These are phyloP conservation scores for Centropristis striata DNA, from an alignment of 2,113 vertebrate species.

Conservation along the genomic window DNA sequence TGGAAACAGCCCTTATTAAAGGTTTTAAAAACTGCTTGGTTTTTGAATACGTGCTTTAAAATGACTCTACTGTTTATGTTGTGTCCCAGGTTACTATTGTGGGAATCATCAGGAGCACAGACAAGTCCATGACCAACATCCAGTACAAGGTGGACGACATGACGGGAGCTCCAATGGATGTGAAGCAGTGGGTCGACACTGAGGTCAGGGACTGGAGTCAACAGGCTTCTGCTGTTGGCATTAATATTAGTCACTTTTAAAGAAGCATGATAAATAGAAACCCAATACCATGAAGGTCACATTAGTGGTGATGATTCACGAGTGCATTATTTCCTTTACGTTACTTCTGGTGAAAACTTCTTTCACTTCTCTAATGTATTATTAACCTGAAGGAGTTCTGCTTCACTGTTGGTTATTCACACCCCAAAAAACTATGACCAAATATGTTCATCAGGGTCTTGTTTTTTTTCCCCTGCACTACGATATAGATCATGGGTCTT, in stretches of 20 bases:
- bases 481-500: no score
- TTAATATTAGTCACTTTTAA: background rate
- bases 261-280: background rate
- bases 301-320: background rate
- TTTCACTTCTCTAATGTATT: background rate
- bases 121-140: constrained; percentile 97
- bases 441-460: no score
- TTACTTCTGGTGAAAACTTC: no score
- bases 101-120: constrained; percentile 91
- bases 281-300: fast-evolving
- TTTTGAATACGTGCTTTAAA: no score
- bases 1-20: no score
- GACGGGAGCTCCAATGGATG: constrained; percentile 94
- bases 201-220: constrained; percentile 85
- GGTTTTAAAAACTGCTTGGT: no score
- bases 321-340: no score
- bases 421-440: no score
- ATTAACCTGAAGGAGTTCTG: background rate
- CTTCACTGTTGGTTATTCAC: background rate
- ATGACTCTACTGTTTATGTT: background rate
- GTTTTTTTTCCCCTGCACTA: no score
- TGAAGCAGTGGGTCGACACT: constrained; percentile 97
- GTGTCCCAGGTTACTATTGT: constrained; percentile 89
- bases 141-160: constrained; percentile 98
- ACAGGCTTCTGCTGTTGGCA: background rate